A percentile compares a stretch with the other conserved stretches of the same genome.
These are phyloP conservation scores for Cynopterus brachyotis DNA, from an alignment of 2,113 vertebrate species.

Conservation along the genomic window DNA sequence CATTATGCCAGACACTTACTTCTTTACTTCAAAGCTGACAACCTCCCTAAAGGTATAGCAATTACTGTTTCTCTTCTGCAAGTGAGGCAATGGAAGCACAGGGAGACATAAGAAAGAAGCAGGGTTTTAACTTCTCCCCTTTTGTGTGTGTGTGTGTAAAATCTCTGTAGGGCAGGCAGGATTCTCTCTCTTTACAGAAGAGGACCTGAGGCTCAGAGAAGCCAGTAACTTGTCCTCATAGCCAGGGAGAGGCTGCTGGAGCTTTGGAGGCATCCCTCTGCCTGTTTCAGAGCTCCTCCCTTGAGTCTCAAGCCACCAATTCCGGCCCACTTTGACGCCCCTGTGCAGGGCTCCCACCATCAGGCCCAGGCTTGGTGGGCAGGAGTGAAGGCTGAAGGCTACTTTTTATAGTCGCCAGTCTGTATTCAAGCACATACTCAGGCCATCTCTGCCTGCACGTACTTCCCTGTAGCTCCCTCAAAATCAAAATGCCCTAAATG, in stretches of 20 bases:
- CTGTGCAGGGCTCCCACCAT: background rate
- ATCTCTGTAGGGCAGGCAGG: background rate
- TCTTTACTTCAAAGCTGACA: background rate
- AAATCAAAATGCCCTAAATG: background rate
- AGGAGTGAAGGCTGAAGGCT: background rate
- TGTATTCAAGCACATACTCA: background rate
- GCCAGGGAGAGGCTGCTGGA: background rate
- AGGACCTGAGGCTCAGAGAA: background rate
- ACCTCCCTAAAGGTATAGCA: background rate
- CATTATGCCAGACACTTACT: accelerated
- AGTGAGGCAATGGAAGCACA: background rate
- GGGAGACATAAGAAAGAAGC: background rate
- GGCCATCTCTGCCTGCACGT: background rate
- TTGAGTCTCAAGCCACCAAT: background rate
- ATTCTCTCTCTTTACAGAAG: background rate
- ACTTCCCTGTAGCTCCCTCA: background rate
- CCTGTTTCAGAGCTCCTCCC: background rate
- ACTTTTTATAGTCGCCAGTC: no score
- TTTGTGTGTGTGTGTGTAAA: background rate
- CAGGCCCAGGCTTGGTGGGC: background rate
- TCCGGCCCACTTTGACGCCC: background rate
- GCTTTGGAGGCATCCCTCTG: background rate
- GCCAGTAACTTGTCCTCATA: background rate
- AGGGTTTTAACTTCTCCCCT: background rate
- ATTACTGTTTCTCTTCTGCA: background rate